Evolutionary conservation across 1,140 invertebrate species (phyloP).

Genomic region (Trissolcus basalis): DNA sequence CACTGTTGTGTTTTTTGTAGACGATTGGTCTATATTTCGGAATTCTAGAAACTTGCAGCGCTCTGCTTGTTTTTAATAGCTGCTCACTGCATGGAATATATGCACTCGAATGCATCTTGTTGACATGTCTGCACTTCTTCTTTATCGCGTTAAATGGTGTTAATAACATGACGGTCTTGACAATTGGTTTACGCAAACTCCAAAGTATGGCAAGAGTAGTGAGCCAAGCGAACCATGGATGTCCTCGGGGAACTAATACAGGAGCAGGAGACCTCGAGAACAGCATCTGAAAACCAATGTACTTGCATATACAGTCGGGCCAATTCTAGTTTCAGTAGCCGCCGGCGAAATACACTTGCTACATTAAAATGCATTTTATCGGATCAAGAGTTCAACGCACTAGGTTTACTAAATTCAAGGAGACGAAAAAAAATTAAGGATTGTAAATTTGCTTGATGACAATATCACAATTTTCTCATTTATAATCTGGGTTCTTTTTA

Average conservation of each 20-base stretch:
- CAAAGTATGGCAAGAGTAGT: constrained; percentile 66
- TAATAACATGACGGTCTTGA: constrained; percentile 58
- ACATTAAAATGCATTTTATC: constrained; percentile 20
- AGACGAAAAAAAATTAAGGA: not conserved
- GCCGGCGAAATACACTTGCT: constrained; percentile 12
- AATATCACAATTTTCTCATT: no score
- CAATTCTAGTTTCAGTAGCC: constrained; percentile 35
- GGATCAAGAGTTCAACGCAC: constrained; percentile 18
- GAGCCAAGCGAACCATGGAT: constrained; percentile 71
- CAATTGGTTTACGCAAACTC: constrained; percentile 64
- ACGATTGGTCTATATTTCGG: constrained; percentile 40
- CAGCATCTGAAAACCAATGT: constrained; percentile 63
- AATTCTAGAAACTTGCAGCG: constrained; percentile 14
- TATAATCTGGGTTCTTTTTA: no score
- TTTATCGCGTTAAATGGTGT: constrained; percentile 61
- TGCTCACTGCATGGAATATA: constrained; percentile 16
- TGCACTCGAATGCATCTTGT: constrained; percentile 4
- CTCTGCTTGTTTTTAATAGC: not conserved
- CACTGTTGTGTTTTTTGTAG: constrained; percentile 44
- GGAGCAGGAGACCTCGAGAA: constrained; percentile 68
- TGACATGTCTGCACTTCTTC: constrained; percentile 18
- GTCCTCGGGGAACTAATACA: constrained; percentile 49
- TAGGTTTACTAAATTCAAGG: not conserved
- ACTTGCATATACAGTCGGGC: not conserved
- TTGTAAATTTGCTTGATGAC: no score